phyloP scores from a whole-genome alignment of 2,797 vertebrate species.

The Hemitrygon akajei region DNA sequence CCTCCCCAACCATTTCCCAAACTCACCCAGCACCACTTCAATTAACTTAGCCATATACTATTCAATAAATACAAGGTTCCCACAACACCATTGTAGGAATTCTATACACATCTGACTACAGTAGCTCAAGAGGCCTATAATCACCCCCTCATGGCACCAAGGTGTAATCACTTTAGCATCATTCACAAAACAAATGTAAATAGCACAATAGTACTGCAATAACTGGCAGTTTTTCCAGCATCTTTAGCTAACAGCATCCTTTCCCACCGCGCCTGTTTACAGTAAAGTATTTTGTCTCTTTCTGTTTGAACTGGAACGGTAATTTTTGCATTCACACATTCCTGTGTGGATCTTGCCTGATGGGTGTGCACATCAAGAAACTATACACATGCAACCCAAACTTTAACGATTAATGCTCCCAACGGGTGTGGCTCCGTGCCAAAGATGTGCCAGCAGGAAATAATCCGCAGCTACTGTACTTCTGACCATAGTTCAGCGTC shows the following conservation, averaged over 20 bases:
- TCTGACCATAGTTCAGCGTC: conserved; percentile 29
- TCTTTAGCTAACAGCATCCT: neutral
- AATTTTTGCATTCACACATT: neutral
- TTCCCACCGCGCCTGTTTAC: neutral
- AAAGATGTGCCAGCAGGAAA: conserved; percentile 5
- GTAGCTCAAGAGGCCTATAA: neutral
- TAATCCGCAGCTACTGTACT: neutral
- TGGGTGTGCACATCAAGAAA: neutral
- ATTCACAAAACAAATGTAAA: neutral
- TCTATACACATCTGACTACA: neutral
- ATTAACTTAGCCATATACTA: neutral
- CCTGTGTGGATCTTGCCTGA: neutral
- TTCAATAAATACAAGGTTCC: neutral
- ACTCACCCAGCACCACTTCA: neutral
- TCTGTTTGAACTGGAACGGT: neutral
- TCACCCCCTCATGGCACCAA: neutral
- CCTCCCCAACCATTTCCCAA: too few species aligned
- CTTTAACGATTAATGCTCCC: neutral
- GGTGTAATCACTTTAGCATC: neutral
- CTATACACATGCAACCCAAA: neutral
- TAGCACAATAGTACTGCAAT: neutral
- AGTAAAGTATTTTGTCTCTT: neutral
- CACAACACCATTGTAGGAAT: neutral
- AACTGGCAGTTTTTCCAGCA: neutral
- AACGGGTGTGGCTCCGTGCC: neutral